Evolutionary conservation across 2,888 invertebrate genomes (phyloP).

Genomic region (Smittia sp.): DNA sequence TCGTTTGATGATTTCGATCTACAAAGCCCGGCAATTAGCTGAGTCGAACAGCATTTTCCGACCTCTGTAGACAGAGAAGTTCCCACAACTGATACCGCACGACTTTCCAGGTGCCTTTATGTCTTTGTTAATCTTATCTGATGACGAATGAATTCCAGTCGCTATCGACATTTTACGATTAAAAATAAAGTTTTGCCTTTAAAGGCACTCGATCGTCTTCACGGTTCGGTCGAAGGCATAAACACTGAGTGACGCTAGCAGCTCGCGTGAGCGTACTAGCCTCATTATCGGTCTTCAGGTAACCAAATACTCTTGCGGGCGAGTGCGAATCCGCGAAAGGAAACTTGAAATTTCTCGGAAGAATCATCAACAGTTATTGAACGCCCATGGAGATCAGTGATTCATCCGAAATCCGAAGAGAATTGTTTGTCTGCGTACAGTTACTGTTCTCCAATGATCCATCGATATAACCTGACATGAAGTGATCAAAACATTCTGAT

Average conservation of each 20-base stretch:
- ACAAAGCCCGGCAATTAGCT: background rate
- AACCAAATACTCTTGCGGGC: background rate
- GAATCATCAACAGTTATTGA: conserved; percentile 6
- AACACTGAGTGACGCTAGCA: background rate
- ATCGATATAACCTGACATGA: too few relatives aligned
- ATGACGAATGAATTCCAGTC: background rate
- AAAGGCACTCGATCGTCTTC: background rate
- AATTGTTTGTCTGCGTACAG: too few relatives aligned
- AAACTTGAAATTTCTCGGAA: conserved; percentile 5
- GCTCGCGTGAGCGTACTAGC: background rate
- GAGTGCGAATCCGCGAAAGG: background rate
- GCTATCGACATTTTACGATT: background rate
- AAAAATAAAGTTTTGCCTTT: background rate
- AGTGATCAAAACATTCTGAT: too few relatives aligned
- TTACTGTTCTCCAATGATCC: too few relatives aligned
- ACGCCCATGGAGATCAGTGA: background rate
- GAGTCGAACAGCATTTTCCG: background rate
- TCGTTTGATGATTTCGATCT: conserved; percentile 27
- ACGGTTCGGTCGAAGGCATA: background rate
- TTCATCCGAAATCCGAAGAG: too few relatives aligned
- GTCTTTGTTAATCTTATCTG: background rate
- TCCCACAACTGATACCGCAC: background rate
- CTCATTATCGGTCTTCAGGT: background rate
- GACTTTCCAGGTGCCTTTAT: background rate
- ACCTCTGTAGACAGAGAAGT: background rate